Percentiles rank a stretch among this genome's conserved stretches.
Evolutionary conservation across 2,113 vertebrate genomes (phyloP).

Genomic region (Perognathus longimembris): DNA sequence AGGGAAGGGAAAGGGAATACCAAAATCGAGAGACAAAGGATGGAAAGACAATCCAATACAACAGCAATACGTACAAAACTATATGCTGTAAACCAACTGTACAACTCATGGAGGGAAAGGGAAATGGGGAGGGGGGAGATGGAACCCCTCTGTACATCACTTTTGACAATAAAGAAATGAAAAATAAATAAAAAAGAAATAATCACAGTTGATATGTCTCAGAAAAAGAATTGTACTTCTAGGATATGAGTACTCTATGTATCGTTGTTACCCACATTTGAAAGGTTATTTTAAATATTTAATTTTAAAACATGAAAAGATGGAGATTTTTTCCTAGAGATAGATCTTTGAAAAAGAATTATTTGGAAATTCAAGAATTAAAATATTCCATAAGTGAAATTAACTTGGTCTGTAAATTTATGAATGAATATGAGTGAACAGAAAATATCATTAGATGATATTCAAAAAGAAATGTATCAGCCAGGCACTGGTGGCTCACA

Average conservation of each 20-base stretch:
- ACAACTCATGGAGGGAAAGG: too few species aligned
- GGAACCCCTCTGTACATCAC: too few species aligned
- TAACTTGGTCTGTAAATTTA: not conserved
- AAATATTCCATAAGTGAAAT: slow-evolving; percentile 21
- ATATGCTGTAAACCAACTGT: too few species aligned
- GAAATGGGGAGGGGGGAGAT: too few species aligned
- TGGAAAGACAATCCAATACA: too few species aligned
- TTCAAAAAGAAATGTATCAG: not conserved
- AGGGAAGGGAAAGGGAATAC: too few species aligned
- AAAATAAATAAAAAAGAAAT: not conserved
- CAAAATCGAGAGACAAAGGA: too few species aligned
- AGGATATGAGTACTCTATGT: not conserved
- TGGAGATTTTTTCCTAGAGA: not conserved
- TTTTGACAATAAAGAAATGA: too few species aligned
- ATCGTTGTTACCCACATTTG: not conserved
- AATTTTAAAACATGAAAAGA: slow-evolving; percentile 40
- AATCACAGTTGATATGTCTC: not conserved
- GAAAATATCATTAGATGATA: not conserved
- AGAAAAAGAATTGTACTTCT: not conserved
- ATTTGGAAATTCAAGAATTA: slow-evolving; percentile 38
- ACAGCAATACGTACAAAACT: too few species aligned
- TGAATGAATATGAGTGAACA: not conserved
- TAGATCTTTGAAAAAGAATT: slow-evolving; percentile 38
- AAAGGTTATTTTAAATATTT: slow-evolving; percentile 29
- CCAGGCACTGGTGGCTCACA: too few species aligned